Conservation (phyloP, 2,113 vertebrate genomes). For the Serinus canaria region DNA sequence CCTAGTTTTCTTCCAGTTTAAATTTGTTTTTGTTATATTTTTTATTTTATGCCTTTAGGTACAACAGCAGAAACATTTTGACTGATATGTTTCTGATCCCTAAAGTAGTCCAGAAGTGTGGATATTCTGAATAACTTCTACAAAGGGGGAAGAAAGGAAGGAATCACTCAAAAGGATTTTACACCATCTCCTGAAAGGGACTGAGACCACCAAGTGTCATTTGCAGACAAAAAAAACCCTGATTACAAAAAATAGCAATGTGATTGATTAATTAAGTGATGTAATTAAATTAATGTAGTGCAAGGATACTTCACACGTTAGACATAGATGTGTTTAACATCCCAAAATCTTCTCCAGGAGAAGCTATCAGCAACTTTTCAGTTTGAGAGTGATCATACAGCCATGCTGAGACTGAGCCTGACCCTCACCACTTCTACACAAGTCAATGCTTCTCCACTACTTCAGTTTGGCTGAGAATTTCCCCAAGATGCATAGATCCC, state of each 20-base stretch:
- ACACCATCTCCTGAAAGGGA: background rate
- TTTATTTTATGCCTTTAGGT: background rate
- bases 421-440: background rate
- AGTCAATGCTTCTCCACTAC: background rate
- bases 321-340: background rate
- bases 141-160: background rate
- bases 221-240: background rate
- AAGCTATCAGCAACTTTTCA: background rate
- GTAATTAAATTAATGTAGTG: background rate
- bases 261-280: background rate
- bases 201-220: background rate
- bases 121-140: background rate
- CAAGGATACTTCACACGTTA: background rate
- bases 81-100: background rate
- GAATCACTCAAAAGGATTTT: background rate
- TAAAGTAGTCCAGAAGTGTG: background rate
- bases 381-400: background rate
- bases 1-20: background rate
- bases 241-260: background rate
- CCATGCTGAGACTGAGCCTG: background rate
- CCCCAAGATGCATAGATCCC: background rate
- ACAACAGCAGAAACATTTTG: background rate
- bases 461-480: background rate
- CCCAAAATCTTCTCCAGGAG: background rate
- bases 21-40: background rate